Percentiles rank a stretch among this genome's conserved stretches.
These are phyloP conservation scores for Heliothis virescens DNA, from an alignment of 1,140 invertebrate species.

Conservation along the genomic window DNA sequence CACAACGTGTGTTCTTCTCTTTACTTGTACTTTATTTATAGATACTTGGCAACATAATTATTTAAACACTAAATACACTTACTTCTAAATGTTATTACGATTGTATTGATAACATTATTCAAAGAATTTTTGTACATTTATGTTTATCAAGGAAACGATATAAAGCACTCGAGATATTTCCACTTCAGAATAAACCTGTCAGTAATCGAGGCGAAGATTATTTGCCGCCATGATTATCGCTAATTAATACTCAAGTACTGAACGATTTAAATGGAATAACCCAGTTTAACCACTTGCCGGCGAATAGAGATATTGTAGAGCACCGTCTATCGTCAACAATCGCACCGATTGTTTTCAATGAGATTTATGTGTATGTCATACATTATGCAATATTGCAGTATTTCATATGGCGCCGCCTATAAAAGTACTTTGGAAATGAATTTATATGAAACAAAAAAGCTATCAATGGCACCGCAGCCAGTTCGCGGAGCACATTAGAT, in stretches of 20 bases:
- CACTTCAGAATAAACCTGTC: conserved; percentile 72
- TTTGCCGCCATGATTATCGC: conserved; percentile 77
- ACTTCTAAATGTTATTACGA: conserved; percentile 26
- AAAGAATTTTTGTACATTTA: conserved; percentile 29
- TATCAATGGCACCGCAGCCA: conserved; percentile 79
- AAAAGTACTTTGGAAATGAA: conserved; percentile 70
- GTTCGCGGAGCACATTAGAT: conserved; percentile 82
- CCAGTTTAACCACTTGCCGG: conserved; percentile 75
- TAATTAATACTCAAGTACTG: conserved; percentile 78
- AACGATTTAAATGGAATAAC: conserved; percentile 81
- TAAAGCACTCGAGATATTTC: conserved; percentile 71
- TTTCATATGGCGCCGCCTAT: conserved; percentile 75
- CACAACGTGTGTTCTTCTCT: too few species aligned
- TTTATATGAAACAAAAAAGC: conserved; percentile 76
- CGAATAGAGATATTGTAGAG: conserved; percentile 67
- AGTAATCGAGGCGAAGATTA: conserved; percentile 74
- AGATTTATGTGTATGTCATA: conserved; percentile 60
- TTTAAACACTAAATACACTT: conserved; percentile 7
- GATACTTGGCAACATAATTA: conserved; percentile 4
- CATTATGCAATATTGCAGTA: conserved; percentile 78
- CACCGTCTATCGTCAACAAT: conserved; percentile 66
- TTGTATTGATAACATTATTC: conserved; percentile 33
- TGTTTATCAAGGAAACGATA: conserved; percentile 59
- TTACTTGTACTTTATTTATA: too few species aligned
- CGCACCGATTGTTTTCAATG: conserved; percentile 68